These are phyloP conservation scores for Cyphomyrus plagiostoma DNA, from an alignment of 2,113 vertebrate species.

Conservation along the genomic window DNA sequence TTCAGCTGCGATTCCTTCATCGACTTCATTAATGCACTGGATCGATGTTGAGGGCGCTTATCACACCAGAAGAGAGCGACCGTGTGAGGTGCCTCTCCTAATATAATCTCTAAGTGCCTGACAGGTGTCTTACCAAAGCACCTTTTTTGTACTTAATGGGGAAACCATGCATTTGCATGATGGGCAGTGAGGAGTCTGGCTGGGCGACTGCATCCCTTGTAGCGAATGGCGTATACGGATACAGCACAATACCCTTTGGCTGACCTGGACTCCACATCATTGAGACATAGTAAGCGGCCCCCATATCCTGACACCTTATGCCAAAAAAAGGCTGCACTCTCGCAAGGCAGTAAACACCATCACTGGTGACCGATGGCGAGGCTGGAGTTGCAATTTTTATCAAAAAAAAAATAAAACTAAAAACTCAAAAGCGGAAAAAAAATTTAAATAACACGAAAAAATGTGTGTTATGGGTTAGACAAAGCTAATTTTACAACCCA, in stretches of 20 bases:
- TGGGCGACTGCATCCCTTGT: background rate
- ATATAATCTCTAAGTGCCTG: slow-evolving; percentile 41
- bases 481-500: background rate
- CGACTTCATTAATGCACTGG: slow-evolving; percentile 17
- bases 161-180: slow-evolving; percentile 34
- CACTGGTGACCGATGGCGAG: background rate
- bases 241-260: background rate
- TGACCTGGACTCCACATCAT: background rate
- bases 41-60: slow-evolving; percentile 25
- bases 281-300: background rate
- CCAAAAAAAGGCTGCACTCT: background rate
- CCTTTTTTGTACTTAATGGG: slow-evolving; percentile 19
- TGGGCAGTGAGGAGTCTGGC: slow-evolving; percentile 11
- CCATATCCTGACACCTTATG: background rate
- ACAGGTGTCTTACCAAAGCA: slow-evolving; percentile 38
- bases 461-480: background rate
- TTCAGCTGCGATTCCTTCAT: background rate
- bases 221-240: background rate
- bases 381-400: background rate
- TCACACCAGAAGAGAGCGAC: slow-evolving; percentile 16
- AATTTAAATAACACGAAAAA: background rate
- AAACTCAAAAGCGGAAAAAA: background rate
- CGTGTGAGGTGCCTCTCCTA: slow-evolving; percentile 22
- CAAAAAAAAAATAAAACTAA: background rate
- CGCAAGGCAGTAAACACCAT: background rate